Evolutionary conservation across 2,888 invertebrate genomes (phyloP), one percentile per base, ranked within the genome.

Genomic region (Ichneumoninae sp.): DNA sequence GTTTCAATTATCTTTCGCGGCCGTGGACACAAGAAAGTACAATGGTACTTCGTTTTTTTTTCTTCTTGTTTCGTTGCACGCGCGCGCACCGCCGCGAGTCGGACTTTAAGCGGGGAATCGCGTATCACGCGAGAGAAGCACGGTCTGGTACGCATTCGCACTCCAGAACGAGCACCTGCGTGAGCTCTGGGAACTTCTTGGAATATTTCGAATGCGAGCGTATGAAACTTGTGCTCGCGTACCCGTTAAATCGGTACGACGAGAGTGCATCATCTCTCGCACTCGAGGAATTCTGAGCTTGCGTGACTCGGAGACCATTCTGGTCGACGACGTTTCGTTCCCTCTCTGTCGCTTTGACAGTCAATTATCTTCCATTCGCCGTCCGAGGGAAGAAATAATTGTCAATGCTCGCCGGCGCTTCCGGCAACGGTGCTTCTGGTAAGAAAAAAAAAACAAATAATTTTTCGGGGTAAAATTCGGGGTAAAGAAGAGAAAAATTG

Each of bases 241-340:
- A 68, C 19, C 82, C 83, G 83, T 86, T 80, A 84, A 86, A 86
- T 86, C 82, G 84, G 82, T 82, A 70, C 60, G 44, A 69, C 60
- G 83, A 83, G 85, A 84, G 71, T 80, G 71, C 79, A 80, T 84
- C 80, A 33, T 82, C 50, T 82, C 78, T 47, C 60, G 72, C 79
- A n/a, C 57, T 69, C 52, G 52, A 79, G 79, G 72, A 82, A 82
- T 74, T 78, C 36, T 36, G 16, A 30, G 16, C 52, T 22, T 13
- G 71, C 70, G 44, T 13, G 19, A 44, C 60, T 65, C 68, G 40
- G 10, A 52, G 44, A 19, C 36, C 33, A 36, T 47, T 44, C 36
- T 62, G 19, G 19, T 80, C 47, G 16, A 40, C n/a, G 19, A 16
- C 26, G n/a, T 19, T 71, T 65, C 47, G 62, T 65, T 62, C 30